Percentiles rank a stretch among this genome's conserved stretches.
Evolutionary conservation across 2,113 vertebrate genomes (phyloP).

Genomic region (Campylorhamphus procurvoides): DNA sequence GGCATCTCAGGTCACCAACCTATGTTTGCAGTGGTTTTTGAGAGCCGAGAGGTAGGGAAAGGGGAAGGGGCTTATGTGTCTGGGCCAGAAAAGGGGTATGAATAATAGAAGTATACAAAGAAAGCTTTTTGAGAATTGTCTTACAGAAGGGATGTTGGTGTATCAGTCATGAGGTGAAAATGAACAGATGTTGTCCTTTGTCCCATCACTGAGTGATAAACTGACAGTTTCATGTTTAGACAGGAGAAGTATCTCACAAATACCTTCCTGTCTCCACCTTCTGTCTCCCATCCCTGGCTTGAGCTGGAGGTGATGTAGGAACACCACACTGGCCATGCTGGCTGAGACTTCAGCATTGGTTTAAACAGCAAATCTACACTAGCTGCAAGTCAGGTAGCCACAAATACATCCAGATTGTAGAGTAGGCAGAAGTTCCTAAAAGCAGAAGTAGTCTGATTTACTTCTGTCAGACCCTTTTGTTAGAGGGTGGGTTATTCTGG

Average conservation of each 20-base stretch:
- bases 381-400: not conserved
- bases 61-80: not conserved
- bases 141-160: not conserved
- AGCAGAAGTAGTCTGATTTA: not conserved
- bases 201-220: not conserved
- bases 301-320: not conserved
- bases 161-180: not conserved
- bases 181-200: not conserved
- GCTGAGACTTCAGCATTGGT: not conserved
- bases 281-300: not conserved
- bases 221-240: not conserved
- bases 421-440: not conserved
- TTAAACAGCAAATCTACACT: not conserved
- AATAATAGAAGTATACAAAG: not conserved
- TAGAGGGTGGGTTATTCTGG: not conserved
- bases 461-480: not conserved
- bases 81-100: not conserved
- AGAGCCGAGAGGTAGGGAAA: not conserved
- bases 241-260: not conserved
- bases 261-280: not conserved
- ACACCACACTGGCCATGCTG: accelerated
- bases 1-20: not conserved
- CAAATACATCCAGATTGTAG: not conserved
- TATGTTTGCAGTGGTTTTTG: not conserved
- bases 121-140: not conserved